phyloP scores from a whole-genome alignment of 2,113 vertebrate species.

The Panurus biarmicus region DNA sequence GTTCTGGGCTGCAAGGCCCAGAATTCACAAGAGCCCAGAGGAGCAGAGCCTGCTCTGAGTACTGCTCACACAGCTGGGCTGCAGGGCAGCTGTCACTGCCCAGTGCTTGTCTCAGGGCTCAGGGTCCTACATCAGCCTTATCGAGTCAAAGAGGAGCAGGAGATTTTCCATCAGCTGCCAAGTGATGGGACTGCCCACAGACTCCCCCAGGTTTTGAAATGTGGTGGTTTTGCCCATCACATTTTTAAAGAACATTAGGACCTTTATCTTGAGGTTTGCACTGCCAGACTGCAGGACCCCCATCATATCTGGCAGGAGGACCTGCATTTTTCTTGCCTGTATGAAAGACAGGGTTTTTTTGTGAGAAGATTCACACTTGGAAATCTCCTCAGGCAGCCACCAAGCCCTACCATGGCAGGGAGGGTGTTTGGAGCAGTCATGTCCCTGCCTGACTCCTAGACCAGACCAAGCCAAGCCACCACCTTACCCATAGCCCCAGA shows the following conservation, averaged over 20 bases:
- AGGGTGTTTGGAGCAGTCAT: not conserved
- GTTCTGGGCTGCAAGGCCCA: not conserved
- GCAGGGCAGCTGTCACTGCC: not conserved
- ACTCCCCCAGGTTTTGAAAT: not conserved
- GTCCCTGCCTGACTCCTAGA: too few relatives aligned
- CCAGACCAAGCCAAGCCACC: not conserved
- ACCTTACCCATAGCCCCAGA: too few relatives aligned
- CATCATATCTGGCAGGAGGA: not conserved
- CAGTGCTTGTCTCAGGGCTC: not conserved
- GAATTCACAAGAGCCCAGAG: not conserved
- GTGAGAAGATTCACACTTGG: not conserved
- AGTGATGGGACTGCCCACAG: not conserved
- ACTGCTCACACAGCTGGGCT: not conserved
- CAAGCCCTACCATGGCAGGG: too few relatives aligned
- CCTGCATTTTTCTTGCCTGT: not conserved
- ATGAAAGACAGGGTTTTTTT: not conserved
- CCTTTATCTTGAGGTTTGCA: not conserved
- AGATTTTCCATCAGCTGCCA: not conserved
- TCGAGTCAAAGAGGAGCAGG: not conserved
- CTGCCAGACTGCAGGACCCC: not conserved
- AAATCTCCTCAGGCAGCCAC: not conserved
- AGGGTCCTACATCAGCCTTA: not conserved
- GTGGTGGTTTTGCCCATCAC: not conserved
- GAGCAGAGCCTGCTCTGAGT: fast-evolving
- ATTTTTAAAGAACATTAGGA: not conserved